A percentile compares a stretch with the other conserved stretches of the same genome.
phyloP scores from a whole-genome alignment of 2,888 invertebrate genomes.

The Exephanes ischioxanthus region DNA sequence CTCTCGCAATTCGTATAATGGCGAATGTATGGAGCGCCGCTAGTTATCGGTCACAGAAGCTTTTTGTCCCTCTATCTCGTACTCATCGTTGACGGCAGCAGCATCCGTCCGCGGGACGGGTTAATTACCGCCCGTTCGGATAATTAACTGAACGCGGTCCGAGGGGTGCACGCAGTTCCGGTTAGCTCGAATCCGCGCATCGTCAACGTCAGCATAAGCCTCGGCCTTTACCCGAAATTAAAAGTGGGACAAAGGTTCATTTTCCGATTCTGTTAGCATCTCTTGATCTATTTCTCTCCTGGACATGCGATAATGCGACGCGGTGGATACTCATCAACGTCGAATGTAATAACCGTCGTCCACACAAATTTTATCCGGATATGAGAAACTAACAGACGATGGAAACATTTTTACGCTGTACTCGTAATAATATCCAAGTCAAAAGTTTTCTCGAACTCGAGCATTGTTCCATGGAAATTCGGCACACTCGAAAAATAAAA shows the following conservation, averaged over 20 bases:
- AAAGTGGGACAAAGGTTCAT: constrained; percentile 42
- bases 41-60: constrained; percentile 58
- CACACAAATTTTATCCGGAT: background rate
- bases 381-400: background rate
- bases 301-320: background rate
- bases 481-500: too few species aligned
- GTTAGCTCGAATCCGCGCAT: constrained; percentile 31
- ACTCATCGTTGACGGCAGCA: constrained; percentile 19
- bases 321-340: constrained; percentile 6
- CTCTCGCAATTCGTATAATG: background rate
- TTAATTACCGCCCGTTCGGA: constrained; percentile 51
- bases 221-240: constrained; percentile 10
- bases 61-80: constrained; percentile 44
- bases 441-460: too few species aligned
- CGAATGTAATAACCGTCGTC: background rate
- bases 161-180: constrained; percentile 25
- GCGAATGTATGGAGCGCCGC: constrained; percentile 41
- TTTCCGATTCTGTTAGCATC: background rate
- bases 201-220: constrained; percentile 35
- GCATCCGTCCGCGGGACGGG: constrained; percentile 30
- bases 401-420: background rate
- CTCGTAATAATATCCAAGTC: too few species aligned
- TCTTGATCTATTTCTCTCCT: constrained; percentile 26
- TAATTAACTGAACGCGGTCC: constrained; percentile 48
- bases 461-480: too few species aligned